Percentiles rank a stretch among this genome's conserved stretches.
Conservation (phyloP, 2,797 vertebrate species). For the Apogon hyalosoma region DNA sequence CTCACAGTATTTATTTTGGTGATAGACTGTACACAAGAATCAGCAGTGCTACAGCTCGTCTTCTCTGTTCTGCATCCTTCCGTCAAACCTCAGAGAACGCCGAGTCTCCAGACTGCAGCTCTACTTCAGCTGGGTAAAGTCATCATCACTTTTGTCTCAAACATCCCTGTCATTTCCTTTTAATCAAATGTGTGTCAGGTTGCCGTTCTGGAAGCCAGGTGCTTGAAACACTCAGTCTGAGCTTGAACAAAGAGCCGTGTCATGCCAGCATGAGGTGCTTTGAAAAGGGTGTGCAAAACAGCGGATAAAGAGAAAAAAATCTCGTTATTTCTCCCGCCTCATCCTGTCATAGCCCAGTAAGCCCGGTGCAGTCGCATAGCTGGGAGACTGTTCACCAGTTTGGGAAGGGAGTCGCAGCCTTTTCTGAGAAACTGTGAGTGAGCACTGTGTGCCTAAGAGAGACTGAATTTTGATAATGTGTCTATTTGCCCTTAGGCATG, state of each 20-base stretch:
- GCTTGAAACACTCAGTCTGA: conserved; percentile 22
- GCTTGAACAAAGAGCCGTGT: conserved; percentile 41
- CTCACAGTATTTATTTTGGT: no score
- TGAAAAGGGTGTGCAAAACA: conserved; percentile 29
- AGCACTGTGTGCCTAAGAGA: conserved; percentile 51
- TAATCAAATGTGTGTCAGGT: conserved; percentile 33
- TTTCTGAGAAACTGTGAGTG: conserved; percentile 25
- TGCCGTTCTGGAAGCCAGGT: conserved; percentile 26
- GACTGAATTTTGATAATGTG: conserved; percentile 47
- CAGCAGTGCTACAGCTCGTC: conserved; percentile 18
- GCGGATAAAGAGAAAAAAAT: conserved; percentile 27
- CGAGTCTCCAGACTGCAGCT: conserved; percentile 23
- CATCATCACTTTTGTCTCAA: conserved; percentile 25
- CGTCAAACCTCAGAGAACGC: conserved; percentile 31
- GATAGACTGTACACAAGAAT: conserved; percentile 39
- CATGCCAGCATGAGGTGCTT: conserved; percentile 32
- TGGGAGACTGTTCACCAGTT: conserved; percentile 10
- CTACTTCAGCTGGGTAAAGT: conserved; percentile 18
- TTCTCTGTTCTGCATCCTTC: conserved; percentile 10
- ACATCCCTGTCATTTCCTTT: conserved; percentile 29
- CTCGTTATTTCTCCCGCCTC: conserved; percentile 21
- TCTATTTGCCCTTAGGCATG: conserved; percentile 59
- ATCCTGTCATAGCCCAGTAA: conserved; percentile 24
- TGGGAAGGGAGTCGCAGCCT: conserved; percentile 21
- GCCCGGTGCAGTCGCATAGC: conserved; percentile 17